Evolutionary conservation across 2,113 vertebrate genomes (phyloP), one percentile per base, ranked within the genome.

Genomic region (Lates calcarifer): DNA sequence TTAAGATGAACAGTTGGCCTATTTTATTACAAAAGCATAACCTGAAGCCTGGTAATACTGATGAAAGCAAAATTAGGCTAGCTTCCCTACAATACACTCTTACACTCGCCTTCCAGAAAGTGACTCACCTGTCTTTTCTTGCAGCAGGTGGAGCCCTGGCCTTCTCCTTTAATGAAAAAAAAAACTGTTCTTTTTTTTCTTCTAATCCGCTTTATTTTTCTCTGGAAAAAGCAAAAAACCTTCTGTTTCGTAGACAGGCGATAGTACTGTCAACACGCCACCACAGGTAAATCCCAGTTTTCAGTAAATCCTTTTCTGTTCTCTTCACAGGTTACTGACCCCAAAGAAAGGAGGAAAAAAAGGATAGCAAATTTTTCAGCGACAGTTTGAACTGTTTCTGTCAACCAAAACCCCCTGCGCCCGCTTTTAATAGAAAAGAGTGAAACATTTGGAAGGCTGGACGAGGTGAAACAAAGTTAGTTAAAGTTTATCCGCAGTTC

Each of bases 241-340:
- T 8, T 66, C 4, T 28, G 10, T 58, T 12, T 72, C 26, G 0
- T 24, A 43, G 4, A 35, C 13, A 29, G 10, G 2, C 13, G 37
- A 62, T 6, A 35, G 13, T 3, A 29, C 41, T 1, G 17, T 28
- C 55, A 9, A 33, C 49, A 75, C 53, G n/a, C 37, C 70, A 65
- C 17, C 22, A 20, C 9, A 28, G 83, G 56, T 73, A 81, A 77
- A 85, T 86, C 70, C 76, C 62, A 78, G 57, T 70, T 83, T 84
- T 41, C 76, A 71, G 57, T 89, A 77, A 83, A 87, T 87, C 77
- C 79, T 20, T 33, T 14, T 45, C 41, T 41, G 24, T 51, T 80
- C 57, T 74, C 22, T 73, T 66, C 86, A 63, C 91, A 91, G 92
- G 91, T 93, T 90, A 91, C 85, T 92, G 92, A 92, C 92, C 90